Percentiles rank a stretch among this genome's conserved stretches.
These are phyloP conservation scores for Myxocyprinus asiaticus DNA, from an alignment of 2,113 vertebrate species.

Conservation along the genomic window DNA sequence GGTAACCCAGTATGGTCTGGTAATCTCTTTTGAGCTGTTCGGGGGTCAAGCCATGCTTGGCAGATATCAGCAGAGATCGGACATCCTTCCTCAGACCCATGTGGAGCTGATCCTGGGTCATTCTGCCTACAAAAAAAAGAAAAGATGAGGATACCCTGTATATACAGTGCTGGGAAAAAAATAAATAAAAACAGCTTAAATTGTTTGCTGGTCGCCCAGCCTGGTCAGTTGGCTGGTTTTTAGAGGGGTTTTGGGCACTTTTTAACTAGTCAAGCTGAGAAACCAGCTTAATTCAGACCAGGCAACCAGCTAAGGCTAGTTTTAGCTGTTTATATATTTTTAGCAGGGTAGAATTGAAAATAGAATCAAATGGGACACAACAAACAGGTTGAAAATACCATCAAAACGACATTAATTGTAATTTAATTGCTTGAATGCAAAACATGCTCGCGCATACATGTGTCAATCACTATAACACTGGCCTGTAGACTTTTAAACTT, in stretches of 20 bases:
- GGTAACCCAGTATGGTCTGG: constrained; percentile 75
- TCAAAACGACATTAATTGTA: background rate
- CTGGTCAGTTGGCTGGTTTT: too few species aligned
- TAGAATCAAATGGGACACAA: too few species aligned
- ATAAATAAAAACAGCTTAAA: too few species aligned
- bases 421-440: background rate
- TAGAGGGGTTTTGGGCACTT: background rate
- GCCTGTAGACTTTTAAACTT: background rate
- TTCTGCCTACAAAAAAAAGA: constrained; percentile 43
- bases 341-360: too few species aligned
- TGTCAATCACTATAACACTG: background rate
- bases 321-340: too few species aligned
- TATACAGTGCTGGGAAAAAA: too few species aligned
- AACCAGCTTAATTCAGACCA: too few species aligned
- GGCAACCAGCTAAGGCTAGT: too few species aligned
- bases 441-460: background rate
- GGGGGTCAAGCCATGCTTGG: constrained; percentile 79
- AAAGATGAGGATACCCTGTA: background rate
- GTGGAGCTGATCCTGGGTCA: constrained; percentile 73
- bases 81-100: constrained; percentile 83
- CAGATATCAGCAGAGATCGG: constrained; percentile 82
- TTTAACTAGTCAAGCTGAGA: background rate
- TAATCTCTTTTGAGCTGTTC: constrained; percentile 82
- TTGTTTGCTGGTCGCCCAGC: too few species aligned
- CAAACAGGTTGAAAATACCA: too few species aligned